phyloP scores from a whole-genome alignment of 2,888 invertebrate genomes.

The Lasioglossum oenotherae region DNA sequence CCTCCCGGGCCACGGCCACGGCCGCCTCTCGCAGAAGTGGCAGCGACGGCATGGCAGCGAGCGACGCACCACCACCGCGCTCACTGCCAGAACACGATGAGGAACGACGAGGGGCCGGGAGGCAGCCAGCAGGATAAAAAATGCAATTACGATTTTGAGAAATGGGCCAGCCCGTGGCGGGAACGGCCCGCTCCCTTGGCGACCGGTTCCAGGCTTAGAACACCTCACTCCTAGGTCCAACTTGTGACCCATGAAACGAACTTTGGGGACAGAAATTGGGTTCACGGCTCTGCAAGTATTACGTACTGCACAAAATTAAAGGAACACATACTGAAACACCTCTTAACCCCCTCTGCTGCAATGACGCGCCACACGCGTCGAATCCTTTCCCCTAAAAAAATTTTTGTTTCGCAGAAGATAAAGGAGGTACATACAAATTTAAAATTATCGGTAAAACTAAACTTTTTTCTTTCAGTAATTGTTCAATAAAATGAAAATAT shows the following conservation, averaged over 20 bases:
- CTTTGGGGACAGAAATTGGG: not conserved
- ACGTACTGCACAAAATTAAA: too few relatives aligned
- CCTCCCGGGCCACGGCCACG: conserved; percentile 75
- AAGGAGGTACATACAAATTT: too few relatives aligned
- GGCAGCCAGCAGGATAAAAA: conserved; percentile 75
- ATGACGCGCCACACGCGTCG: too few relatives aligned
- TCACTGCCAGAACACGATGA: conserved; percentile 43
- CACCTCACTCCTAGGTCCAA: conserved; percentile 45
- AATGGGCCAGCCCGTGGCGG: conserved; percentile 75
- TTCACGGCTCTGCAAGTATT: too few relatives aligned
- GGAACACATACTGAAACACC: too few relatives aligned
- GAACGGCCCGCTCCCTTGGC: conserved; percentile 46
- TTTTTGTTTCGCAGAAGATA: too few relatives aligned
- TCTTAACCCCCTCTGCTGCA: too few relatives aligned
- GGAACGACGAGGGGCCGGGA: conserved; percentile 45
- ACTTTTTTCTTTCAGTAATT: too few relatives aligned
- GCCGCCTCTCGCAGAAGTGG: conserved; percentile 53
- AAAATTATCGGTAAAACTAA: too few relatives aligned
- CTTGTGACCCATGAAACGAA: not conserved
- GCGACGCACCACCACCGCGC: conserved; percentile 35
- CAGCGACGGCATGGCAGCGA: conserved; percentile 59
- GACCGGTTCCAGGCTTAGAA: conserved; percentile 73
- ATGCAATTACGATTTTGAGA: conserved; percentile 84
- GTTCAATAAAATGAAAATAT: too few relatives aligned
- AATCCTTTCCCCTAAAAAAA: too few relatives aligned